These are phyloP conservation scores for Muntiacus reevesi DNA, from an alignment of 2,113 vertebrate species.

Conservation along the genomic window DNA sequence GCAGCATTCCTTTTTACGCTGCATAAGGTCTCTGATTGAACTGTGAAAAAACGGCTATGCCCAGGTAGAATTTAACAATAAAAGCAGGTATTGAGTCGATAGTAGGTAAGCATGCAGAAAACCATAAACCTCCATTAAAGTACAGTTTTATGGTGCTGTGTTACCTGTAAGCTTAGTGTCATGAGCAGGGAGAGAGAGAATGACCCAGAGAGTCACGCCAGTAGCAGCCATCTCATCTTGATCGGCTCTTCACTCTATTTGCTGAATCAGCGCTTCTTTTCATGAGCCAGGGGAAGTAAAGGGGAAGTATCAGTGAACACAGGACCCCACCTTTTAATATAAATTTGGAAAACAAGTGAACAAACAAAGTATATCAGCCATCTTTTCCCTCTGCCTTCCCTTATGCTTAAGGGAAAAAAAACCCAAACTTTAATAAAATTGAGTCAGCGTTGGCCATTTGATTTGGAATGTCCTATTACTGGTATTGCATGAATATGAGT, in stretches of 20 bases:
- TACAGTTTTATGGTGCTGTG: slow-evolving; percentile 80
- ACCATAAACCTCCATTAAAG: slow-evolving; percentile 73
- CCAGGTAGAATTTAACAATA: slow-evolving; percentile 69
- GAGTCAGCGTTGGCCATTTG: slow-evolving; percentile 61
- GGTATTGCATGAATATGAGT: slow-evolving; percentile 68
- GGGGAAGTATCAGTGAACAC: slow-evolving; percentile 75
- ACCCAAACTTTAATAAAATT: background rate
- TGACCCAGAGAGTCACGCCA: slow-evolving; percentile 91
- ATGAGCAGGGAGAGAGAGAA: slow-evolving; percentile 87
- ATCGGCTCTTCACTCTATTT: slow-evolving; percentile 85
- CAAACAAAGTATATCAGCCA: background rate
- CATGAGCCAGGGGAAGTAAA: slow-evolving; percentile 70
- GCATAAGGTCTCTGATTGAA: slow-evolving; percentile 65
- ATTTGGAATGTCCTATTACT: slow-evolving; percentile 70
- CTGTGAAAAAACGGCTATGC: slow-evolving; percentile 72
- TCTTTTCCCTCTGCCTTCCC: background rate
- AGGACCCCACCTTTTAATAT: slow-evolving; percentile 87
- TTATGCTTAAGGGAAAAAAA: background rate
- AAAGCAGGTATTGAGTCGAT: slow-evolving; percentile 65
- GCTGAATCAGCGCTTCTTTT: slow-evolving; percentile 94
- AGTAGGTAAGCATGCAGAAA: slow-evolving; percentile 80
- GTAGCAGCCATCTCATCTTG: slow-evolving; percentile 91
- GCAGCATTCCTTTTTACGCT: slow-evolving; percentile 70
- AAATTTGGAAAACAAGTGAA: slow-evolving; percentile 64
- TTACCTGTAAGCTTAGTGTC: slow-evolving; percentile 91